A percentile compares a stretch with the other conserved stretches of the same genome.
These are phyloP conservation scores for Cremastinae sp. DNA, from an alignment of 2,888 invertebrate species.

Conservation along the genomic window DNA sequence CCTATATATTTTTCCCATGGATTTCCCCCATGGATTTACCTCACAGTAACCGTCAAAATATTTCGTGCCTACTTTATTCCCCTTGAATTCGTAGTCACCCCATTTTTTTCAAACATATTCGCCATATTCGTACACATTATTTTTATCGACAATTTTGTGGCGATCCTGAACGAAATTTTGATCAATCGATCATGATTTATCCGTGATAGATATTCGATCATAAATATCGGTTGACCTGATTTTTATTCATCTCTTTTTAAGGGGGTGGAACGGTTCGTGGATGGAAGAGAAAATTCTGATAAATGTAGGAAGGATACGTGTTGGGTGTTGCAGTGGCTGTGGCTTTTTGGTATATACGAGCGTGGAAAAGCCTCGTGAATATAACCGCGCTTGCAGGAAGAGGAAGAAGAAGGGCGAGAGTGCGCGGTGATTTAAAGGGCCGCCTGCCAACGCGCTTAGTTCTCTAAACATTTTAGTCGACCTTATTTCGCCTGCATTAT, in stretches of 20 bases:
- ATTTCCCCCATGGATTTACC: too few relatives aligned
- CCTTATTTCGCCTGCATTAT: conserved; percentile 77
- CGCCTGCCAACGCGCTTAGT: conserved; percentile 69
- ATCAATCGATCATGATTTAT: conserved; percentile 32
- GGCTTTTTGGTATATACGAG: conserved; percentile 42
- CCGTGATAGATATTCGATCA: conserved; percentile 15
- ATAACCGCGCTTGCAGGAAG: conserved; percentile 37
- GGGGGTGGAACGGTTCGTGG: background rate
- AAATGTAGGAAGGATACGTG: conserved; percentile 39
- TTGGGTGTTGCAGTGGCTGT: conserved; percentile 36
- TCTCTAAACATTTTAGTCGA: conserved; percentile 77
- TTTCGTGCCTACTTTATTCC: too few relatives aligned
- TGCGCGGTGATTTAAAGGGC: conserved; percentile 73
- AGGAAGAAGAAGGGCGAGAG: conserved; percentile 63
- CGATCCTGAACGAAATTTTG: background rate
- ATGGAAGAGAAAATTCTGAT: conserved; percentile 37
- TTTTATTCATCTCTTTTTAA: conserved; percentile 12
- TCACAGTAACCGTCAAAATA: too few relatives aligned
- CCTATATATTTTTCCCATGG: too few relatives aligned
- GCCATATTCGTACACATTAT: too few relatives aligned
- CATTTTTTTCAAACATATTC: too few relatives aligned
- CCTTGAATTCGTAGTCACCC: too few relatives aligned
- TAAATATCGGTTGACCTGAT: conserved; percentile 23
- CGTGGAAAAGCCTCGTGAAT: conserved; percentile 33
- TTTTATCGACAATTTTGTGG: background rate